phyloP scores from a whole-genome alignment of 2,888 invertebrate genomes.

The Lasioglossum leucozonium region DNA sequence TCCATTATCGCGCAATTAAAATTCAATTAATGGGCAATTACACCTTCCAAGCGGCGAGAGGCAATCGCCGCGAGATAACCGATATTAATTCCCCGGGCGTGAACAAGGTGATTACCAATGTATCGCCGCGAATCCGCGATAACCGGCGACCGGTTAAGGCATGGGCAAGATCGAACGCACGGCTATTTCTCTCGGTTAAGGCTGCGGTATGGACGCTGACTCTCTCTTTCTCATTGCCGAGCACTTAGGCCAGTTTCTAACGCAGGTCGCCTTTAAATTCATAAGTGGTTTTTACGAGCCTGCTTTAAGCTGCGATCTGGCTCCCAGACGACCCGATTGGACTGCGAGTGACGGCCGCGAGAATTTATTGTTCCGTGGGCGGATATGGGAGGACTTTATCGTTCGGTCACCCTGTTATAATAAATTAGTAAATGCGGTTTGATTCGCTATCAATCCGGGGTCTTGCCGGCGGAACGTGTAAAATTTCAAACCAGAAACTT shows the following conservation, averaged over 20 bases:
- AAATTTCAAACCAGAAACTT: background rate
- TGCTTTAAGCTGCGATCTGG: background rate
- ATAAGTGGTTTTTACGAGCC: background rate
- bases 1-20: constrained; percentile 50
- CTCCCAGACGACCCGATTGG: background rate
- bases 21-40: constrained; percentile 47
- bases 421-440: background rate
- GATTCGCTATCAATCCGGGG: background rate
- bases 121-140: constrained; percentile 49
- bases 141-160: constrained; percentile 27
- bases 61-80: constrained; percentile 53
- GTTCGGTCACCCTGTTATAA: background rate
- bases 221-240: background rate
- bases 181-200: constrained; percentile 21
- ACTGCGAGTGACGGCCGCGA: background rate
- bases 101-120: constrained; percentile 59
- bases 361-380: background rate
- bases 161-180: constrained; percentile 18
- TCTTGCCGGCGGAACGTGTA: too few relatives aligned
- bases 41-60: constrained; percentile 30
- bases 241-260: background rate
- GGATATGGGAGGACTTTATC: background rate
- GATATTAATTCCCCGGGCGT: constrained; percentile 49
- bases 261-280: background rate
- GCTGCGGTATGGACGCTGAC: background rate